phyloP scores from a whole-genome alignment of 2,113 vertebrate genomes.

The Microtus pennsylvanicus region DNA sequence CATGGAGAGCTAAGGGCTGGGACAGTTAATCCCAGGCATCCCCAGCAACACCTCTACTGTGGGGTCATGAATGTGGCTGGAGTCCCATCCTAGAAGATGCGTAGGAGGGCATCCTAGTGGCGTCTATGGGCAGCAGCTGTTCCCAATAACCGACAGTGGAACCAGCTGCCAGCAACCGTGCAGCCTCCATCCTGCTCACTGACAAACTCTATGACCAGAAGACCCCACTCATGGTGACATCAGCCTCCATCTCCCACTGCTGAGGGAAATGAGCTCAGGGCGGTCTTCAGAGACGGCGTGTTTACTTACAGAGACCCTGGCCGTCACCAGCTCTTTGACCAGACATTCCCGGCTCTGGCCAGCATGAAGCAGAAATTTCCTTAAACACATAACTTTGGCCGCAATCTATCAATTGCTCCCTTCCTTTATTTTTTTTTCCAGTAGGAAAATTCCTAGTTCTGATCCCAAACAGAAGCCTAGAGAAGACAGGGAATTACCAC shows the following conservation, averaged over 20 bases:
- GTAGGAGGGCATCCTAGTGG: neutral
- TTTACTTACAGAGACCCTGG: slow-evolving; percentile 87
- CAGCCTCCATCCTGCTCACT: slow-evolving; percentile 38
- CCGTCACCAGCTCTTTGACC: slow-evolving; percentile 84
- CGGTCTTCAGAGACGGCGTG: slow-evolving; percentile 67
- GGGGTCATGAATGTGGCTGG: neutral
- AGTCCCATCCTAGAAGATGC: neutral
- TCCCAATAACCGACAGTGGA: neutral
- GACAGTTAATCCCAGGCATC: slow-evolving; percentile 24
- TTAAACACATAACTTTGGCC: slow-evolving; percentile 83
- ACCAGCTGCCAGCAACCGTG: neutral
- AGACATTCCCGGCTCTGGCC: slow-evolving; percentile 86
- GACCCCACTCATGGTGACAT: slow-evolving; percentile 79
- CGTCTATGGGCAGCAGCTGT: slow-evolving; percentile 49
- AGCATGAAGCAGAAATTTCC: slow-evolving; percentile 89
- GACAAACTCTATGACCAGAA: slow-evolving; percentile 78
- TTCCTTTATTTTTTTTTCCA: slow-evolving; percentile 62
- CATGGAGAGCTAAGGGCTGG: neutral
- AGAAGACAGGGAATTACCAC: neutral
- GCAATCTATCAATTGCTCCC: slow-evolving; percentile 69
- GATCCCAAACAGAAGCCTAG: slow-evolving; percentile 29
- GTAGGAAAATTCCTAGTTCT: slow-evolving; percentile 76
- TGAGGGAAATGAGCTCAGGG: slow-evolving; percentile 87
- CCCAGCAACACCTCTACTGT: neutral
- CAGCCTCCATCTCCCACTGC: slow-evolving; percentile 72